Conservation (phyloP, 2,113 vertebrate species). For the Rhinoptilus africanus region DNA sequence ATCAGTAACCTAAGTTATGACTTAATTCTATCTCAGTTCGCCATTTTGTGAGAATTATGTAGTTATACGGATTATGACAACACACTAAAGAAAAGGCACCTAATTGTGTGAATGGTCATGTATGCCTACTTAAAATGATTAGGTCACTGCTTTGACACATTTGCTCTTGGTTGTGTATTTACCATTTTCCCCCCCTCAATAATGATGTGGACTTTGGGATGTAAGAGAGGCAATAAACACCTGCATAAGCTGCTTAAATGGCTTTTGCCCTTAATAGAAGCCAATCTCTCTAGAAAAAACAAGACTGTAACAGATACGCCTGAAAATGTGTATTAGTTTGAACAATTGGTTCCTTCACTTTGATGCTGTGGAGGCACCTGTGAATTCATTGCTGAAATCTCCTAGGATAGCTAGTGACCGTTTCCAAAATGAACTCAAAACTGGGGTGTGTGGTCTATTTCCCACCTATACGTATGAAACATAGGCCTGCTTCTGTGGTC, state of each 20-base stretch:
- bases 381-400: not conserved
- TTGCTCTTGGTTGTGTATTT: not conserved
- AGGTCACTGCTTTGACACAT: not conserved
- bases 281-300: not conserved
- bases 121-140: not conserved
- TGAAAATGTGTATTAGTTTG: not conserved
- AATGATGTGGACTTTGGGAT: not conserved
- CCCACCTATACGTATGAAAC: not conserved
- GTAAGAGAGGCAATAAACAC: not conserved
- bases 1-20: not conserved
- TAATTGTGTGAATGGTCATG: not conserved
- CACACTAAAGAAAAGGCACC: not conserved
- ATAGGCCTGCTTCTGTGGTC: not conserved
- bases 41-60: not conserved
- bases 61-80: not conserved
- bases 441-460: not conserved
- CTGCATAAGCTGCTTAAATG: not conserved
- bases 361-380: not conserved
- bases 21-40: not conserved
- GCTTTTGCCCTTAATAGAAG: not conserved
- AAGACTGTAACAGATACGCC: not conserved
- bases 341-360: not conserved
- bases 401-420: not conserved
- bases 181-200: not conserved
- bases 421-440: not conserved